Conservation (phyloP, 2,888 invertebrate genomes). For the Muschampia staudingeri region DNA sequence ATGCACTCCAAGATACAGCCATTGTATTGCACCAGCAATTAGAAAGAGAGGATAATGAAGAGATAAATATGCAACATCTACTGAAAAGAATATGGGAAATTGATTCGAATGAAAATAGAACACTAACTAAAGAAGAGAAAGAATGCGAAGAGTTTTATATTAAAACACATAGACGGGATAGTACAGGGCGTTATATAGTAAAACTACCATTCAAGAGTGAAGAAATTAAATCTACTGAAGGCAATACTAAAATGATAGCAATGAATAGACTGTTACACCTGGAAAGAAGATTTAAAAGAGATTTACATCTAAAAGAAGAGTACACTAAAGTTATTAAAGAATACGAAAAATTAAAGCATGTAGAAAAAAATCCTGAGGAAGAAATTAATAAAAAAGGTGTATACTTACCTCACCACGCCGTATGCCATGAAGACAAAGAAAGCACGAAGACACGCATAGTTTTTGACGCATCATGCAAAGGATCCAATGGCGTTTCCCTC, state of each 20-base stretch:
- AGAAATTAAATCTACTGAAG: not conserved
- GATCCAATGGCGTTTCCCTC: conserved; percentile 53
- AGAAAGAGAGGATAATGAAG: not conserved
- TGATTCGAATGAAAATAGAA: not conserved
- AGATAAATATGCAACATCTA: not conserved
- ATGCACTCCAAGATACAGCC: not conserved
- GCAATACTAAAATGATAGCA: not conserved
- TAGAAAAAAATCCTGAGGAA: conserved; percentile 1
- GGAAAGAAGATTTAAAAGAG: conserved; percentile 9
- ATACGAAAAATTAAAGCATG: not conserved
- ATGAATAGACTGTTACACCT: not conserved
- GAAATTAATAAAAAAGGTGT: conserved; percentile 30
- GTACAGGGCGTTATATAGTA: conserved; percentile 5
- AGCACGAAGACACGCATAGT: conserved; percentile 61
- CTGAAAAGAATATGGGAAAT: not conserved
- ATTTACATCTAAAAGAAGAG: not conserved
- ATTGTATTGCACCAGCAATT: conserved; percentile 5
- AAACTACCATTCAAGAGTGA: not conserved
- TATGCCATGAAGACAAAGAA: conserved; percentile 45
- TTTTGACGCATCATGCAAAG: conserved; percentile 56
- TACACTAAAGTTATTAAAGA: not conserved
- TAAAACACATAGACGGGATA: not conserved
- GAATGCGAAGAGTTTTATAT: not conserved
- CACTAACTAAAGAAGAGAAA: not conserved
- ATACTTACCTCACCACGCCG: conserved; percentile 58